Base-by-base conservation (phyloP, 2,888 invertebrate species). In the Rotaria magnacalcarata region DNA sequence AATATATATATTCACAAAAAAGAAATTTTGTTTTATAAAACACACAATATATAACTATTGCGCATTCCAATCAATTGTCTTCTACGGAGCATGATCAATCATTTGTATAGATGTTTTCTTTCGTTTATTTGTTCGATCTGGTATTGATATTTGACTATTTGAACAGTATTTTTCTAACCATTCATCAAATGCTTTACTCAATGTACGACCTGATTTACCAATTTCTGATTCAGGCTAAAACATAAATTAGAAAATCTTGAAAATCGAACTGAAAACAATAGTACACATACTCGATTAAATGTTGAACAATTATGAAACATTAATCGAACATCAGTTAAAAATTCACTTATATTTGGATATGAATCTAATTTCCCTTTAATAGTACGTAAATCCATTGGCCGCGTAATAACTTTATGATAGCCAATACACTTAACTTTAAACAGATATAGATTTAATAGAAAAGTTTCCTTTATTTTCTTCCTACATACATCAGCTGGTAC, bases 271-370 rank as follows among this genome's bases (percentile, higher is more conserved):
- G 11, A 24, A 24, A 8, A 27, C 34, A 34, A 34, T 34, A 34
- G 34, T 34, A 47, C 87, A 92, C 93, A 93, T 92, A 96, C 96
- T 90, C 94, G 93, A 92, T 96, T 95, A 91, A 94, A 96, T 41
- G 93, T 92, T 90, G 94, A 94, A 74, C 96, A 96, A 92, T 96
- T 96, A 90, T 94, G 94, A 92, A 96, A 96, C 91, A 96, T 94
- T 89, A 95, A 93, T 87, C 95, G 93, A 88, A 95, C 93, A 92
- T 96, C 96, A 86, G 93, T 92, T 87, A 96, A 93, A 91, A 96
- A 94, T 88, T 94, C 90, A 56, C 94, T 93, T 86, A 95, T 93
- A 89, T 93, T 93, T 89, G 93, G 92, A 92, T 96, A 96, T 90
- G 94, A 94, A 89, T 93, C 93, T 89, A 96, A 92, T 92, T 94